These are phyloP conservation scores for Pandemis cinnamomeana DNA, from an alignment of 2,888 invertebrate genomes.

Conservation along the genomic window DNA sequence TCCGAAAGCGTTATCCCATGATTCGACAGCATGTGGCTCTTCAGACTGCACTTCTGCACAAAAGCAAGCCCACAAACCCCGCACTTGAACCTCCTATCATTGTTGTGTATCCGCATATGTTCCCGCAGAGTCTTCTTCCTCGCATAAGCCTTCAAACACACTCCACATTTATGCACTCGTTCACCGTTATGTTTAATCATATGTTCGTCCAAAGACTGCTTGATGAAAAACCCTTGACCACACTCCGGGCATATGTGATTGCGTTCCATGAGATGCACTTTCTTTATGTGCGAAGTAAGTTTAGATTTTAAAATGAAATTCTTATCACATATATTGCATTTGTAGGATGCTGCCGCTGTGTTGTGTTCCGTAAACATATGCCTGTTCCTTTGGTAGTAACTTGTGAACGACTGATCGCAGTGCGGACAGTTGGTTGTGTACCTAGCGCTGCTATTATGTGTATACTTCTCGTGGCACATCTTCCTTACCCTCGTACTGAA, in stretches of 20 bases:
- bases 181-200: conserved; percentile 77
- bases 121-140: conserved; percentile 70
- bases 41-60: conserved; percentile 75
- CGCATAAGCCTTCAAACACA: conserved; percentile 72
- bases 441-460: conserved; percentile 66
- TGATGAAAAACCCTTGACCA: conserved; percentile 74
- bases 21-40: conserved; percentile 48
- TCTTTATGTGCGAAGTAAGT: conserved; percentile 73
- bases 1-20: conserved; percentile 62
- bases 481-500: conserved; percentile 67
- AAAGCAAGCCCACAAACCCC: conserved; percentile 69
- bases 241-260: conserved; percentile 75
- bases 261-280: conserved; percentile 74
- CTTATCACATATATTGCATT: conserved; percentile 76
- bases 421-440: conserved; percentile 74
- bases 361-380: conserved; percentile 76
- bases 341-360: conserved; percentile 65
- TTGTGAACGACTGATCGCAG: conserved; percentile 70
- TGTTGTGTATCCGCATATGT: conserved; percentile 60
- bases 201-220: conserved; percentile 73
- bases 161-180: conserved; percentile 68
- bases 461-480: conserved; percentile 74
- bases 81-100: conserved; percentile 66
- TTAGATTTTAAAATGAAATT: conserved; percentile 73
- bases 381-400: conserved; percentile 72